Percentiles rank a stretch among this genome's conserved stretches.
Conservation (phyloP, 2,113 vertebrate genomes). For the Callaeas wilsoni region DNA sequence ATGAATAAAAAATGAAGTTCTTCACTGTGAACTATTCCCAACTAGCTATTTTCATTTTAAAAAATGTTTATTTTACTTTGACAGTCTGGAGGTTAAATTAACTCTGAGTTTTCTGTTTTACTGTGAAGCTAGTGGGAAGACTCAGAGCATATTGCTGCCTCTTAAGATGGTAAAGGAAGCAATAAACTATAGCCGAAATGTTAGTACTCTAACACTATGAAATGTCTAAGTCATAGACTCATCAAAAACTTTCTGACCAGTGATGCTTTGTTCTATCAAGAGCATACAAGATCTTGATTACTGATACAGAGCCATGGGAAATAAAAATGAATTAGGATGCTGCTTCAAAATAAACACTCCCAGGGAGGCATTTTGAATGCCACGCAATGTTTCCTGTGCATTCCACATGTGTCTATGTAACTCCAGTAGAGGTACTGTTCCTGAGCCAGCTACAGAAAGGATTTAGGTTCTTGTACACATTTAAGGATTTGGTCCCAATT, state of each 20-base stretch:
- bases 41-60: slow-evolving; percentile 74
- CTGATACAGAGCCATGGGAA: neutral
- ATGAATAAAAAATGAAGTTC: slow-evolving; percentile 80
- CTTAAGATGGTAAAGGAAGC: neutral
- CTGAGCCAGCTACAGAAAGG: neutral
- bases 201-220: neutral
- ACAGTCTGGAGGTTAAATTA: slow-evolving; percentile 75
- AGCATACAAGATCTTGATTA: neutral
- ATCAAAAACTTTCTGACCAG: neutral
- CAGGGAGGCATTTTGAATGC: neutral
- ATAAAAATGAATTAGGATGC: neutral
- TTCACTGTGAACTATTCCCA: slow-evolving; percentile 67
- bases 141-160: neutral
- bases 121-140: neutral
- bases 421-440: neutral
- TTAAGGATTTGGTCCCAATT: neutral
- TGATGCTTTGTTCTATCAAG: neutral
- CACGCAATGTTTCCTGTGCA: neutral
- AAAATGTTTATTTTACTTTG: slow-evolving; percentile 77
- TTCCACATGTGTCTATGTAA: neutral
- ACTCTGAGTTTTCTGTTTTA: slow-evolving; percentile 58
- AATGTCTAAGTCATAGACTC: neutral
- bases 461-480: neutral
- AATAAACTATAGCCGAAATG: neutral
- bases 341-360: neutral